Evolutionary conservation across 2,113 vertebrate genomes (phyloP), one percentile per base, ranked within the genome.

Genomic region (Chroicocephalus ridibundus): DNA sequence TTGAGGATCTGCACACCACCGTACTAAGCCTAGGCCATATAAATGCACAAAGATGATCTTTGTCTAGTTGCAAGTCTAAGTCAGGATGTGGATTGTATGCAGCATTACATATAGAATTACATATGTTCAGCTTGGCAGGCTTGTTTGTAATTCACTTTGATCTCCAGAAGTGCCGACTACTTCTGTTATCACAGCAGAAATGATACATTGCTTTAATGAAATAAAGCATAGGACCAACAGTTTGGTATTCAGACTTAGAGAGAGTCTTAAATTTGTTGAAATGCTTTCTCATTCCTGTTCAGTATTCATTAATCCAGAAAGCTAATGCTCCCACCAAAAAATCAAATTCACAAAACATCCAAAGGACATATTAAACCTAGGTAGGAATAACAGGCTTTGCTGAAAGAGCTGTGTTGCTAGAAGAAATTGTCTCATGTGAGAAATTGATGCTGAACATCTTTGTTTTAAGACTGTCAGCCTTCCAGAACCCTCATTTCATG

Each of bases 71-170:
- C 44, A 70, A 49, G 47, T 81, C 27, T 44, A n/a, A 75, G 52
- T 74, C 89, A 86, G 84, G 84, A 91, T 91, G 89, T 90, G 58
- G 66, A 92, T 51, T 76, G 40, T 61, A n/a, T 64, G 80, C 78
- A 85, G 61, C 81, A 65, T 69, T 95, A 77, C 84, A 49, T 96
- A 95, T 90, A 89, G 84, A 94, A 96, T 97, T 94, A 95, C 93
- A 62, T 79, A 87, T 91, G 94, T 93, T 91, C 81, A 78, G 34
- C 68, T 82, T 77, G 82, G 58, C 84, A 88, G 75, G 42, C 70
- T 72, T 82, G 75, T 77, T 95, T 93, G 64, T 74, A 49, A 47
- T 74, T 87, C 54, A 29, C 93, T 95, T 96, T 96, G 88, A 95
- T 95, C 93, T 95, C 74, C 65, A 65, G 57, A 91, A 92, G 94